Conservation (phyloP, 2,113 vertebrate genomes). For the Arizona elegans region DNA sequence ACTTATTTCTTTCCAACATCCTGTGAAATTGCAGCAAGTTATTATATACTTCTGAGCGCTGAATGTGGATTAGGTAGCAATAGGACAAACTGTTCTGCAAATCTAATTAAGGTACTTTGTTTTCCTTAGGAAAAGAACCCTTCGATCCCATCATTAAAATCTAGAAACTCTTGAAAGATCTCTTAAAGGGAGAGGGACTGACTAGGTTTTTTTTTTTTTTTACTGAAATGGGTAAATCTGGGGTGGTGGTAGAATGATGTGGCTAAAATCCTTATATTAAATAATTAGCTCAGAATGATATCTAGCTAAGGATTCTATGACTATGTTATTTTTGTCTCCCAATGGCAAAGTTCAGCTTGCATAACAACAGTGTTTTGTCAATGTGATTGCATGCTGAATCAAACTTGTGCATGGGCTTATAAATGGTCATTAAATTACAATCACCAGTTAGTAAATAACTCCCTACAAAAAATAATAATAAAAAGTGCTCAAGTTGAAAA, state of each 20-base stretch:
- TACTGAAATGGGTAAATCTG: not conserved
- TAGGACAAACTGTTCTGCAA: not conserved
- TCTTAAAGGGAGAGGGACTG: not conserved
- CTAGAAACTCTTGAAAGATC: not conserved
- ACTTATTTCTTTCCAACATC: not conserved
- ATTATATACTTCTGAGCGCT: not conserved
- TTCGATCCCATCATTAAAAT: not conserved
- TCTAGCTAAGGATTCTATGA: not conserved
- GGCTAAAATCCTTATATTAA: conserved; percentile 4
- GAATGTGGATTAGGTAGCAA: not conserved
- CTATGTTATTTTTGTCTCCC: not conserved
- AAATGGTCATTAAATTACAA: not conserved
- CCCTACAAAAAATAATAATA: not conserved
- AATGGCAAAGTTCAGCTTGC: not conserved
- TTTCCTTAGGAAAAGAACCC: not conserved
- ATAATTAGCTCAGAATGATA: not conserved
- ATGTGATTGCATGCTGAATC: not conserved
- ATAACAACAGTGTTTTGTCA: not conserved
- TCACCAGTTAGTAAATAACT: not conserved
- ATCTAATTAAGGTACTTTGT: conserved; percentile 19
- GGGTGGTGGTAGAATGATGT: no score
- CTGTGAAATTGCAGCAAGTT: not conserved
- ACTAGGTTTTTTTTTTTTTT: not conserved
- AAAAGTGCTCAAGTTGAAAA: not conserved
- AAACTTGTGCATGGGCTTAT: not conserved